Evolutionary conservation across 2,113 vertebrate species (phyloP).

Genomic region (Pteropus alecto): DNA sequence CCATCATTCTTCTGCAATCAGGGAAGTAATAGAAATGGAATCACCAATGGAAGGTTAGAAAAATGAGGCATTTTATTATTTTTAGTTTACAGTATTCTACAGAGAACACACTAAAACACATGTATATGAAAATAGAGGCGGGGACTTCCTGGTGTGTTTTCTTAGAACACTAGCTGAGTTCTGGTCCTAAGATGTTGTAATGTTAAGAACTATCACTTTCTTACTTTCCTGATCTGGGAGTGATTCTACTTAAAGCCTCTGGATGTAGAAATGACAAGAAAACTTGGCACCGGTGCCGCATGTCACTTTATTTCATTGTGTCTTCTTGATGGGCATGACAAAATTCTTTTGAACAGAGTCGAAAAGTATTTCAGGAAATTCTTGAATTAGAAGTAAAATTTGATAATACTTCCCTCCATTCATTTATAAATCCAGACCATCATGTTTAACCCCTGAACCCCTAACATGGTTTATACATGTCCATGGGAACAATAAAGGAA

Average conservation of each 20-base stretch:
- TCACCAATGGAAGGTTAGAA: slow-evolving; percentile 70
- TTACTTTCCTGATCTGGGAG: not conserved
- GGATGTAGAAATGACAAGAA: not conserved
- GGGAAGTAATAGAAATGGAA: slow-evolving; percentile 68
- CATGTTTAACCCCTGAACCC: not conserved
- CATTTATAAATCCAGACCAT: not conserved
- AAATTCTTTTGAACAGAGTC: not conserved
- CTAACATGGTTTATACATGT: not conserved
- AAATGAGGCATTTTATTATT: not conserved
- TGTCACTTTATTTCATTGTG: not conserved
- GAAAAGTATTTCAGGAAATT: not conserved
- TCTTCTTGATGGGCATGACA: not conserved
- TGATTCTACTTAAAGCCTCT: not conserved
- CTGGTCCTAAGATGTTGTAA: not conserved
- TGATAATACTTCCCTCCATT: not conserved
- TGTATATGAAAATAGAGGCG: not conserved
- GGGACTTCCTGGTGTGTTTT: not conserved
- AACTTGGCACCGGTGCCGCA: not conserved
- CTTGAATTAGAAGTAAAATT: not conserved
- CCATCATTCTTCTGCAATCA: slow-evolving; percentile 19
- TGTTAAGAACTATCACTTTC: not conserved
- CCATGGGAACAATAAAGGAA: not conserved
- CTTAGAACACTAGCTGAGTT: not conserved
- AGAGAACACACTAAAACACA: not conserved
- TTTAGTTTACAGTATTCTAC: not conserved